phyloP scores from a whole-genome alignment of 1,140 invertebrate species.

The Coptotermes formosanus region DNA sequence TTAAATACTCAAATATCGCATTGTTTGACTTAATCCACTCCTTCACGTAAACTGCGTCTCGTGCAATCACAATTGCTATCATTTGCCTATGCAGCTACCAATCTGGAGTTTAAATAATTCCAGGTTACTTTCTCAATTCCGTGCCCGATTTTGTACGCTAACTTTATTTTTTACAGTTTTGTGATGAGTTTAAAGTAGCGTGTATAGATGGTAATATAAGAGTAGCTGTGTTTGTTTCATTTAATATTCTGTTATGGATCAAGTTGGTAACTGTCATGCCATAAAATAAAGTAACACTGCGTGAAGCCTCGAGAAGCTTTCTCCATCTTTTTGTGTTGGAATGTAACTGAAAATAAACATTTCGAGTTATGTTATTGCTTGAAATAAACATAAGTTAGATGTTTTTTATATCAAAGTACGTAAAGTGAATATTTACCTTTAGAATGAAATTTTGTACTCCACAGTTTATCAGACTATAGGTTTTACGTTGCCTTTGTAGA shows the following conservation, averaged over 20 bases:
- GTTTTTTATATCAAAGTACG: background rate
- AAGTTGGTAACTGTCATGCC: background rate
- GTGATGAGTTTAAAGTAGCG: background rate
- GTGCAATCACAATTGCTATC: background rate
- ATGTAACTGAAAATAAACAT: background rate
- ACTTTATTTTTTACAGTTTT: background rate
- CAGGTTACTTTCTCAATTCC: background rate
- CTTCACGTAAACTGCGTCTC: background rate
- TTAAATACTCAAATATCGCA: too few species aligned
- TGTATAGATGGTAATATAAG: background rate
- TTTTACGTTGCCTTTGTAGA: too few species aligned
- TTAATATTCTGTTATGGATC: background rate
- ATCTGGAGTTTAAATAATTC: background rate
- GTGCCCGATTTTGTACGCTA: background rate
- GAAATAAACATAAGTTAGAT: background rate
- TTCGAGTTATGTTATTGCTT: background rate
- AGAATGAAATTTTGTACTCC: too few species aligned
- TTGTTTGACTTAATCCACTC: too few species aligned
- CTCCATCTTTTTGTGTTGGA: background rate
- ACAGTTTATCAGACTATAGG: too few species aligned
- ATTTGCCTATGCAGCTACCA: background rate
- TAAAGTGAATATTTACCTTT: background rate
- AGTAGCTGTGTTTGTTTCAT: background rate
- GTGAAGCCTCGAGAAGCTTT: background rate
- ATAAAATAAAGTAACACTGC: background rate